Base-by-base conservation (phyloP, 2,113 vertebrate species). In the Tychaedon coryphoeus region DNA sequence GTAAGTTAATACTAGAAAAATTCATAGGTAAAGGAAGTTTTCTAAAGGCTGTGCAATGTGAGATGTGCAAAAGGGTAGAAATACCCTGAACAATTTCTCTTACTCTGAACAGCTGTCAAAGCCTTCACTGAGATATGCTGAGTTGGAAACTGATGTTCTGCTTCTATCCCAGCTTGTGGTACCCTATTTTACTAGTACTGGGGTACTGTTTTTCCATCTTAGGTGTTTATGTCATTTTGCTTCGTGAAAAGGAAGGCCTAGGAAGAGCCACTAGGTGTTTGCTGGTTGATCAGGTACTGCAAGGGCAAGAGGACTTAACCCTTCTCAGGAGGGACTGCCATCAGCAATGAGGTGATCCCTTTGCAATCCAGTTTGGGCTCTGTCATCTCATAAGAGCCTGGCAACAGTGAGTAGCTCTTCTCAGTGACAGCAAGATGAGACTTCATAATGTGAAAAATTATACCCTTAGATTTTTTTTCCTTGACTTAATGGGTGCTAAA, bases 361-460 rank as follows among this genome's bases (percentile, higher is more conserved):
- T 86, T 51, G 76, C 3, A 6, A 66, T 56, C 26, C 51, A 58
- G 24, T 91, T 14, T 77, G 69, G 64, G 60, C 16, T 92, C 16
- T 65, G 19, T 45, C 40, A 9, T 51, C n/a, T 67, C 26, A 25
- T 14, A 33, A 19, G 25, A 76, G 22, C 18, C 62, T 56, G 53
- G 26, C 71, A 88, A 66, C 36, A 70, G n/a, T 4, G 25, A 66
- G 51, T 34, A 23, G 29, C 47, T 86, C 78, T 66, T 25, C 53
- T 69, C 25, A 29, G 45, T 38, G n/a, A 74, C 62, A 91, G 71
- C 17, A 73, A 12, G 78, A 77, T 86, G 54, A 79, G 40, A 45
- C n/a, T 90, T 86, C 72, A 40, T 48, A 82, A 86, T 22, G 34
- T 79, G 71, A 82, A 88, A 90, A 95, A 87, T 75, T 77, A 90